Evolutionary conservation across 2,113 vertebrate species (phyloP).

Genomic region (Grus americana): DNA sequence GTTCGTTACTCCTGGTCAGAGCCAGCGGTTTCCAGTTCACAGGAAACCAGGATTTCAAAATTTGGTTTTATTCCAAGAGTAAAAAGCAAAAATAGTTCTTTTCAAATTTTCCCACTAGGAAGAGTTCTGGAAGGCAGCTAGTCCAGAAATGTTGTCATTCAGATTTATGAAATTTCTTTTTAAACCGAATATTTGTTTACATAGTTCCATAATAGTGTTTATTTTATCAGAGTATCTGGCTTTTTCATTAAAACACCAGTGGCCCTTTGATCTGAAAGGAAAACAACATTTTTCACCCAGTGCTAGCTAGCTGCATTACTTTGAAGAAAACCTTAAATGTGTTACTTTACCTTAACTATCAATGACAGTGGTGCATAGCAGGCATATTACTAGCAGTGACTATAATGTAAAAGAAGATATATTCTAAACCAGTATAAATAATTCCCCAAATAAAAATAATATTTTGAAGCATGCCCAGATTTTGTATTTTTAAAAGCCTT

Average conservation of each 20-base stretch:
- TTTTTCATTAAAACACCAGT: conserved; percentile 32
- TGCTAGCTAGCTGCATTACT: not conserved
- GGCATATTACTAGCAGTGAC: not conserved
- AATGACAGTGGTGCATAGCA: not conserved
- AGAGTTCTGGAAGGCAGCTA: conserved; percentile 25
- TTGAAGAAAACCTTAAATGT: not conserved
- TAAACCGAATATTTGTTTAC: not conserved
- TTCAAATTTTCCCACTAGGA: conserved; percentile 6
- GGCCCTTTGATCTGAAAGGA: conserved; percentile 5
- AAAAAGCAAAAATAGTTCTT: not conserved
- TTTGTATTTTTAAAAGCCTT: not conserved
- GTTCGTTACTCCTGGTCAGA: not conserved
- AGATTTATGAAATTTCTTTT: not conserved
- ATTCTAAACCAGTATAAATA: not conserved
- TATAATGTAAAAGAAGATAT: not conserved
- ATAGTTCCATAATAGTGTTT: not conserved
- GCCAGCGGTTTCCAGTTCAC: conserved; percentile 51
- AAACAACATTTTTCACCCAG: conserved; percentile 23
- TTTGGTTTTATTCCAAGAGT: conserved; percentile 34
- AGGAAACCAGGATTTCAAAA: conserved; percentile 58
- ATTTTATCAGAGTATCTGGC: conserved; percentile 3
- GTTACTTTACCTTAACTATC: conserved; percentile 6
- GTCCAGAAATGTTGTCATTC: not conserved
- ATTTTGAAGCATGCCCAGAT: not conserved
- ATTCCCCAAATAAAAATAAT: not conserved